phyloP scores from a whole-genome alignment of 2,113 vertebrate genomes.

The Mobula hypostoma region DNA sequence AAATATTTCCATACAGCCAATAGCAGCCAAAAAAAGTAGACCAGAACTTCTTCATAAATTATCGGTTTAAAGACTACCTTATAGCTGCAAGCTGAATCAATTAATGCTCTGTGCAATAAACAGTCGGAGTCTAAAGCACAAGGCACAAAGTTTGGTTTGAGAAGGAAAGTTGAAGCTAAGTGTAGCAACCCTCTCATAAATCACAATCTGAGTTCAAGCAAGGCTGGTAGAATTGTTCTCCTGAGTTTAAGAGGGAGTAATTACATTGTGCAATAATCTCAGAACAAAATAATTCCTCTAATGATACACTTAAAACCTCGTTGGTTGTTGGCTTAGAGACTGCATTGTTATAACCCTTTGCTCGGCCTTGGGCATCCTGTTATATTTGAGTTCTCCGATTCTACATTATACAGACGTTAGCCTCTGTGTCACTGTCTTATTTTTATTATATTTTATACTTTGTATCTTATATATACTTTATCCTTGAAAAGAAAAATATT shows the following conservation, averaged over 20 bases:
- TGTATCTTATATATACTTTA: background rate
- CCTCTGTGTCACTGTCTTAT: background rate
- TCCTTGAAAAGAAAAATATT: background rate
- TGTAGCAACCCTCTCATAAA: background rate
- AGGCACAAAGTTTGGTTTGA: slow-evolving; percentile 16
- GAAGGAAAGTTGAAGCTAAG: background rate
- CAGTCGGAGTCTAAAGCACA: slow-evolving; percentile 15
- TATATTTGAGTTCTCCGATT: background rate
- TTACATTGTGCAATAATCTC: background rate
- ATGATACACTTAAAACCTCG: background rate
- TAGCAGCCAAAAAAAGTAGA: slow-evolving; percentile 7
- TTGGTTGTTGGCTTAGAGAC: background rate
- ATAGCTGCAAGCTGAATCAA: slow-evolving; percentile 28
- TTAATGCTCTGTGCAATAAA: slow-evolving; percentile 31
- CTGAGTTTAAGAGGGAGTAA: background rate
- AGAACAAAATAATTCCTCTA: background rate
- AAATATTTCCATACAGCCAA: slow-evolving; percentile 3
- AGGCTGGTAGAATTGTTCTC: slow-evolving; percentile 3
- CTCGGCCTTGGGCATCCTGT: background rate
- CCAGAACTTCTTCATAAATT: slow-evolving; percentile 15
- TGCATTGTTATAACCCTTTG: background rate
- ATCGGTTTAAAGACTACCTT: slow-evolving; percentile 12
- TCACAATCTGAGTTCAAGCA: background rate
- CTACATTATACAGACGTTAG: background rate
- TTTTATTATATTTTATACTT: background rate